These are phyloP conservation scores for Discoglossus pictus DNA, from an alignment of 2,797 vertebrate genomes.

Conservation along the genomic window DNA sequence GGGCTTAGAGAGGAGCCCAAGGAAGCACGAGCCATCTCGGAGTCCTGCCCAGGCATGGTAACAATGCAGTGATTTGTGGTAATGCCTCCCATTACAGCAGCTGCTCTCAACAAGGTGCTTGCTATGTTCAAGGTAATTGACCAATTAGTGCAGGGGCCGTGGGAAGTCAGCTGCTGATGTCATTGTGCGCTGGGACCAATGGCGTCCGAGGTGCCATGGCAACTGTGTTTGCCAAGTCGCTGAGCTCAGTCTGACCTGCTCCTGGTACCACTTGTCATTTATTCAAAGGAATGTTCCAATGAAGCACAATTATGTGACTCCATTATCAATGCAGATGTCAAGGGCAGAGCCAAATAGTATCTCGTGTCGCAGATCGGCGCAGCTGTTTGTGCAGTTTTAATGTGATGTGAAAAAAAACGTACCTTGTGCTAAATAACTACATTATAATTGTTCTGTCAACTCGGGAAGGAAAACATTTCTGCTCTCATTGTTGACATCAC, in stretches of 20 bases:
- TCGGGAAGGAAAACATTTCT: too few species aligned
- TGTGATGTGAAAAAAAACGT: too few species aligned
- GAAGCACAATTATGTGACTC: slow-evolving; percentile 45
- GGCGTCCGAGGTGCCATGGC: slow-evolving; percentile 39
- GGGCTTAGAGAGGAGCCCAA: not conserved
- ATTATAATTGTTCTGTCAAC: too few species aligned
- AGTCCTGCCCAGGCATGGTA: slow-evolving; percentile 43
- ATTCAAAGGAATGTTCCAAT: slow-evolving; percentile 48
- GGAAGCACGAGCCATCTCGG: slow-evolving; percentile 41
- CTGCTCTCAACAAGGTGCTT: slow-evolving; percentile 51
- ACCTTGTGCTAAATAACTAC: too few species aligned
- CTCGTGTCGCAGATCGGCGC: slow-evolving; percentile 9
- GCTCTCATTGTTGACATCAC: too few species aligned
- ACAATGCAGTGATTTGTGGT: slow-evolving; percentile 44
- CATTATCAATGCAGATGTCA: slow-evolving; percentile 50
- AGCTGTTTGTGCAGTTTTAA: too few species aligned
- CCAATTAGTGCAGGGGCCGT: slow-evolving; percentile 39
- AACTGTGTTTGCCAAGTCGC: slow-evolving; percentile 43
- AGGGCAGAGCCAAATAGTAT: slow-evolving; percentile 30
- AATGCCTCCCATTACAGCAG: slow-evolving; percentile 48
- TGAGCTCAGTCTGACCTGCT: slow-evolving; percentile 31
- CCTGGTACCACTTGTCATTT: slow-evolving; percentile 38
- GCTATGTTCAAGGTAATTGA: slow-evolving; percentile 51
- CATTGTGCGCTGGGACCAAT: slow-evolving; percentile 42
- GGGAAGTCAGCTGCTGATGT: slow-evolving; percentile 48